These are phyloP conservation scores for Eubucco bourcierii DNA, from an alignment of 2,113 vertebrate genomes.

Conservation along the genomic window DNA sequence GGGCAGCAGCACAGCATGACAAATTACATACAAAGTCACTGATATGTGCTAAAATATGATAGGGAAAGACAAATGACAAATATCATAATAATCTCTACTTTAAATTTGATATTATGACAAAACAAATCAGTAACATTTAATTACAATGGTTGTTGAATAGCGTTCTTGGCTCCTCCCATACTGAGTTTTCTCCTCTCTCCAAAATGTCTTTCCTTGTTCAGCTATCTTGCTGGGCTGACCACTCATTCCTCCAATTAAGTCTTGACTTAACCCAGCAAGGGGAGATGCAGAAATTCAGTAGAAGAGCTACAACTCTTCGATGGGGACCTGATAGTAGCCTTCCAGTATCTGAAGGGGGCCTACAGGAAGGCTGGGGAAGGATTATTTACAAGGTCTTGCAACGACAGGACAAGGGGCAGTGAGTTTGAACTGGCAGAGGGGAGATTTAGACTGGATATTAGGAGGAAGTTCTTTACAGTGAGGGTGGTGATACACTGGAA, in stretches of 20 bases:
- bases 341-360: no score
- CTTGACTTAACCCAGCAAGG: background rate
- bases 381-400: no score
- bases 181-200: background rate
- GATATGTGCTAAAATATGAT: background rate
- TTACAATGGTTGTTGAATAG: background rate
- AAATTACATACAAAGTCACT: background rate
- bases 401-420: no score
- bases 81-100: background rate
- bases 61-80: background rate
- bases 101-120: background rate
- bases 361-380: no score
- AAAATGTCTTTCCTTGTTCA: background rate
- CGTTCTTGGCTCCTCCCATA: background rate
- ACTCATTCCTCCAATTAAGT: rapidly evolving
- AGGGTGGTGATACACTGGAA: no score
- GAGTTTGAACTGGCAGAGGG: no score
- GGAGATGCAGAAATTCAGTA: background rate
- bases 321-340: no score
- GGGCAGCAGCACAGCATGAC: background rate
- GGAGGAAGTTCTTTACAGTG: no score
- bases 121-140: background rate
- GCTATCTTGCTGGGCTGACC: background rate
- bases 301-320: background rate
- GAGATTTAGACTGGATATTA: no score